Base-by-base conservation (phyloP, 2,113 vertebrate species). In the Chitala chitala region DNA sequence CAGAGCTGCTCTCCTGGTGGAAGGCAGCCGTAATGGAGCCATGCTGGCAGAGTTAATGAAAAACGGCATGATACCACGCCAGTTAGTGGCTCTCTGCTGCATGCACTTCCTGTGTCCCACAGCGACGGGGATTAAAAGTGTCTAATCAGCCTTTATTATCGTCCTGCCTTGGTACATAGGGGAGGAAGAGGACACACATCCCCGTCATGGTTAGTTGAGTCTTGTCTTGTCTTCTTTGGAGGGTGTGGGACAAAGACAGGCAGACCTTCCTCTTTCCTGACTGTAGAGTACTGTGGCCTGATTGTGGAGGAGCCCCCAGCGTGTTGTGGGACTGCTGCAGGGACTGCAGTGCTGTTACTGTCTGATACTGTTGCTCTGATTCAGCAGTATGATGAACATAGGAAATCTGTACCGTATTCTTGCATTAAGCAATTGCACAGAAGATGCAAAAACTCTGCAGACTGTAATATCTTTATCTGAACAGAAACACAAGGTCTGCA, bases 1-100 rank as follows among this genome's bases (percentile, higher is more conserved):
- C 86, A 89, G 84, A 87, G 81, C 78, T 86, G 71, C 71, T 86
- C 76, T 87, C 75, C 85, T 83, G 82, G 83, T 72, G 85, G 74
- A 87, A 86, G 86, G 87, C 84, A 78, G 79, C 76, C 85, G 88
- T 88, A 87, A 85, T 87, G 89, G 84, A 89, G 88, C 80, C 88
- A 88, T 87, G 84, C 87, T 89, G 89, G 81, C 84, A 87, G 83
- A 91, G 86, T 90, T 90, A 92, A 89, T 91, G 89, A 91, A 91
- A 89, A 86, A 75, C 86, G 88, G 84, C 86, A 81, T 89, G 89
- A 78, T 85, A 76, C 82, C 88, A 75, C 77, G 83, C 81, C 78
- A 85, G 82, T 76, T 87, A 81, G 82, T 84, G 81, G 81, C 26
- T 4, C 82, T 80, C 77, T 85, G 83, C 87, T 82, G 83, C 80